phyloP scores from a whole-genome alignment of 2,888 invertebrate species.

The Prosopocoilus inquinatus region DNA sequence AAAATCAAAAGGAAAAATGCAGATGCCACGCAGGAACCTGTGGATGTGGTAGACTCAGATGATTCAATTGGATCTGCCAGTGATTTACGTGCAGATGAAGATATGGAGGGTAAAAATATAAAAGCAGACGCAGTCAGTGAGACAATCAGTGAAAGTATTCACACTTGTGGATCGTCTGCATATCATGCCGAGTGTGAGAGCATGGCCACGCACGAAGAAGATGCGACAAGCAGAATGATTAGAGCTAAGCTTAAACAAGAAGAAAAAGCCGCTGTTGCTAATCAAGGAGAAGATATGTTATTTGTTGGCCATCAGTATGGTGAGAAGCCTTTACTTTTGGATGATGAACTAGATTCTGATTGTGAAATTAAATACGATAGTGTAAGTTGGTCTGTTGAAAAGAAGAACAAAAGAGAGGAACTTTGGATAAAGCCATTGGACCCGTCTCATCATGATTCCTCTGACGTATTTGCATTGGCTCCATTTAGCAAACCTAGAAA shows the following conservation, averaged over 20 bases:
- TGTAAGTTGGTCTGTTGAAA: slow-evolving; percentile 35
- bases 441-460: slow-evolving; percentile 50
- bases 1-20: slow-evolving; percentile 24
- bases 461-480: slow-evolving; percentile 69
- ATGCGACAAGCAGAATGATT: slow-evolving; percentile 54
- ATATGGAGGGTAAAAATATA: slow-evolving; percentile 48
- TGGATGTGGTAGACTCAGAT: slow-evolving; percentile 57
- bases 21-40: slow-evolving; percentile 33
- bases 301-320: slow-evolving; percentile 75
- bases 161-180: slow-evolving; percentile 67
- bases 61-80: slow-evolving; percentile 73
- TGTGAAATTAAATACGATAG: slow-evolving; percentile 45
- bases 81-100: slow-evolving; percentile 61
- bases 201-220: slow-evolving; percentile 62
- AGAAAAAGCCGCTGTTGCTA: slow-evolving; percentile 31
- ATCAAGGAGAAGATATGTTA: slow-evolving; percentile 53
- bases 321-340: slow-evolving; percentile 70
- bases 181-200: slow-evolving; percentile 73
- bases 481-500: slow-evolving; percentile 55
- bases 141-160: slow-evolving; percentile 62
- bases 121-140: slow-evolving; percentile 52
- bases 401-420: slow-evolving; percentile 28
- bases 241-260: slow-evolving; percentile 53
- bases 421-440: slow-evolving; percentile 46
- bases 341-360: slow-evolving; percentile 73